Base-by-base conservation (phyloP, 2,888 invertebrate genomes). In the Orchesellides sinensis region DNA sequence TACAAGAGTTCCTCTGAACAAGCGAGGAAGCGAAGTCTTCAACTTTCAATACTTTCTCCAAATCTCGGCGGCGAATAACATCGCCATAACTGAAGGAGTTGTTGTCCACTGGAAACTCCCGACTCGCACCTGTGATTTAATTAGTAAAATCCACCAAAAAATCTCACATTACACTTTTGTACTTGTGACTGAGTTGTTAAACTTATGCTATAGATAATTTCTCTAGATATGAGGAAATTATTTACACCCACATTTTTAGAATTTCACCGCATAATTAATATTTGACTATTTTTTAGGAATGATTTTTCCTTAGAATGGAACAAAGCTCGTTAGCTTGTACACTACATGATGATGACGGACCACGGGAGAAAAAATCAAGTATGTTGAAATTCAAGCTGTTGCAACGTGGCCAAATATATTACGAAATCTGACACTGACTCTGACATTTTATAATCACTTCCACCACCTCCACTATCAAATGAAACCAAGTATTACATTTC, bases 41-140 rank as follows among this genome's bases (percentile, higher is more conserved):
- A 65, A 54, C 66, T 54, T 54, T 75, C 54, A 65, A 66, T 66
- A 65, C 66, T 32, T 65, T 68, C 59, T 68, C 77, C 65, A 68
- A 68, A 73, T 47, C 56, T 40, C 45, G 14, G 35, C 59, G 47
- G 61, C 52, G 73, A 40, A 12, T 40, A 2, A 5, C 19, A 52
- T 80, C 63, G 70, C 69, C 66, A 29, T 47, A 29, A 56, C 49
- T 32, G 70, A 56, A 29, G 23, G 47, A 59, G 47, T 70, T n/a
- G 49, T n/a, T n/a, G n/a, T 29, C 61, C 35, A 49, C 65, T 32
- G 66, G 59, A 19, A 32, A 84, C 49, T 70, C 81, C 75, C 74
- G 75, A 81, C 84, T 84, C 73, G 77, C 65, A 74, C 84, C 84
- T 84, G 56, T 25, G 25, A 66, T 35, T 27, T 23, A 52, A 49